Evolutionary conservation across 1,140 invertebrate species (phyloP), one percentile per base, ranked within the genome.

Genomic region (Bombus picipes): DNA sequence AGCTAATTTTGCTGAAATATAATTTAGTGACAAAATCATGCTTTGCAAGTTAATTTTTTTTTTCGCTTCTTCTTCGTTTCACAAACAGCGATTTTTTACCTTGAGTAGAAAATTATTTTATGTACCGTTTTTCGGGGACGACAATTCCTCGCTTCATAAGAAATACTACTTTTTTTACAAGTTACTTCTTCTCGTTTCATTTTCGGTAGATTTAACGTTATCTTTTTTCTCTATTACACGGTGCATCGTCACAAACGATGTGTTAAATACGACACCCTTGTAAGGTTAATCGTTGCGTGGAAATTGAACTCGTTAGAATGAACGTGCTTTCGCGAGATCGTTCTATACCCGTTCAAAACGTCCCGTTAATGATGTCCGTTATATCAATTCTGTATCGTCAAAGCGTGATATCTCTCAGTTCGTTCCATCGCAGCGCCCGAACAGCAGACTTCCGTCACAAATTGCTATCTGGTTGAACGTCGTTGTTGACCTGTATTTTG

Each of bases 361-460:
- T 77, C 39, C 39, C 70, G 39, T 72, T 72, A 72, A 41, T 43
- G 39, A 72, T 43, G 70, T 72, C 70, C 85, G 79, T 43, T 78
- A 59, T 87, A 83, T 78, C 85, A 86, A 83, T 87, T 87, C 59
- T 72, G 74, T 39, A 77, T 88, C 80, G 83, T 87, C 79, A 83
- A 87, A 88, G 74, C 73, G 39, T 86, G 85, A 83, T 68, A 47
- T 75, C 47, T 76, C 43, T 37, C 39, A 73, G 70, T 57, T 43
- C 78, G 74, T 57, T 87, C 75, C 66, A 87, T 83, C 79, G 59
- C 76, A 62, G 53, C 34, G n/a, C 65, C 10, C 59, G 37, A 41
- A 47, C 68, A 73, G 41, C 62, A 43, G 62, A 79, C 66, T 39
- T 79, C 18, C 53, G 18, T 79, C 28, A n/a, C 34, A 39, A 41